Conservation (phyloP, 2,888 invertebrate genomes). For the Caenorhabditis afra region DNA sequence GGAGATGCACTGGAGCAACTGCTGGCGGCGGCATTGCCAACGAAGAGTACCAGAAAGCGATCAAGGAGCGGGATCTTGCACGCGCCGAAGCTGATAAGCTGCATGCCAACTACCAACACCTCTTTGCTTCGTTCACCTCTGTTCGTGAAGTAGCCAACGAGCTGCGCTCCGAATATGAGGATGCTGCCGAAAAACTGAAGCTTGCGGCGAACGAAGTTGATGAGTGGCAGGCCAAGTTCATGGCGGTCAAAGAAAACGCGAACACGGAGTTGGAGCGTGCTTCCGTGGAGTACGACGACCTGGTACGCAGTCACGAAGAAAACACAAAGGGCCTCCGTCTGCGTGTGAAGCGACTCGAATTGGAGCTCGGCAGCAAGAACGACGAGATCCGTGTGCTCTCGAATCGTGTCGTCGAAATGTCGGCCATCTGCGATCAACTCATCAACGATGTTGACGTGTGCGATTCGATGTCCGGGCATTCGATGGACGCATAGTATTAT, state of each 20-base stretch:
- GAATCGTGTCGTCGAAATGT: constrained; percentile 34
- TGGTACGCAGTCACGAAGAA: constrained; percentile 42
- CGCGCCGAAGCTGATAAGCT: constrained; percentile 36
- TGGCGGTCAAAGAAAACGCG: constrained; percentile 46
- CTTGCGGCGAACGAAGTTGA: constrained; percentile 42
- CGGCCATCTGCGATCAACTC: constrained; percentile 54
- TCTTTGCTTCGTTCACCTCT: constrained; percentile 21
- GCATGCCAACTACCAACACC: constrained; percentile 35
- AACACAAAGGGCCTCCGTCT: constrained; percentile 47
- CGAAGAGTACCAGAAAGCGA: constrained; percentile 42
- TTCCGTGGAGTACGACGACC: constrained; percentile 39
- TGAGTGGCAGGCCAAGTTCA: constrained; percentile 50
- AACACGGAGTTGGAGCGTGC: constrained; percentile 47
- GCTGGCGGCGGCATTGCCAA: constrained; percentile 19
- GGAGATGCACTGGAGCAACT: constrained; percentile 15
- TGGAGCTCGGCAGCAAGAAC: constrained; percentile 39
- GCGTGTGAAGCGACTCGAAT: constrained; percentile 27
- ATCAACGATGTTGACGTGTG: constrained; percentile 48
- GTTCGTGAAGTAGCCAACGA: constrained; percentile 31
- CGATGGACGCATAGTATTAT: constrained; percentile 33
- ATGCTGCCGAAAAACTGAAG: constrained; percentile 48
- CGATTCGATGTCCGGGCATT: constrained; percentile 31
- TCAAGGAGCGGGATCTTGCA: constrained; percentile 44
- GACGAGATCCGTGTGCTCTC: constrained; percentile 41
- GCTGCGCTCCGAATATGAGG: constrained; percentile 36